phyloP scores from a whole-genome alignment of 2,113 vertebrate genomes.

The Petaurus breviceps region DNA sequence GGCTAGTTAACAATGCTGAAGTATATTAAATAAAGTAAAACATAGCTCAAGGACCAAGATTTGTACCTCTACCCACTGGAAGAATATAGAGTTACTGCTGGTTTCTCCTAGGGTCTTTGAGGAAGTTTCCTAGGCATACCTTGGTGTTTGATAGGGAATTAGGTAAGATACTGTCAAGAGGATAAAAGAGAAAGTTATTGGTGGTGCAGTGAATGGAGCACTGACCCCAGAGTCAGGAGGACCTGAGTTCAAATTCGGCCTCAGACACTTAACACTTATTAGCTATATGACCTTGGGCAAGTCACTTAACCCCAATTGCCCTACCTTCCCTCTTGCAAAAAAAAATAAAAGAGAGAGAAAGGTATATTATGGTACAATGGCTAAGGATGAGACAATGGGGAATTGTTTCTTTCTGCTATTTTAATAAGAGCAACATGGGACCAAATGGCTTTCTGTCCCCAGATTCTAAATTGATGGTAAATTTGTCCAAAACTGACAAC shows the following conservation, averaged over 20 bases:
- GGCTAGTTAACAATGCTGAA: not conserved
- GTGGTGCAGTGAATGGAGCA: no score
- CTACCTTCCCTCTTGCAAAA: no score
- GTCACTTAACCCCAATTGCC: no score
- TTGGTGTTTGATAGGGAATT: not conserved
- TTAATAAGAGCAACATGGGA: not conserved
- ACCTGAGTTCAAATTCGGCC: no score
- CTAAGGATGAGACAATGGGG: not conserved
- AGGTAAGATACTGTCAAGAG: not conserved
- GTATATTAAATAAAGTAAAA: not conserved
- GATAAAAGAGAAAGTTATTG: not conserved
- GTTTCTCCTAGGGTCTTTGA: not conserved
- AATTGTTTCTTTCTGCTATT: not conserved
- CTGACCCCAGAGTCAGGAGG: no score
- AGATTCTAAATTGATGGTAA: not conserved
- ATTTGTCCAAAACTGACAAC: not conserved
- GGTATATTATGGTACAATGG: not conserved
- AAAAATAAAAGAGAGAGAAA: not conserved
- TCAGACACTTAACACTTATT: no score
- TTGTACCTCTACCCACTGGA: not conserved
- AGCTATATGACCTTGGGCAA: no score
- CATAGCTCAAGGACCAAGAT: not conserved
- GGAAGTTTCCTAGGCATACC: not conserved
- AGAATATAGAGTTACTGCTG: not conserved
- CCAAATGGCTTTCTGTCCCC: not conserved